A percentile compares a stretch with the other conserved stretches of the same genome.
phyloP scores from a whole-genome alignment of 2,797 vertebrate genomes.

The Sebastolobus alascanus region DNA sequence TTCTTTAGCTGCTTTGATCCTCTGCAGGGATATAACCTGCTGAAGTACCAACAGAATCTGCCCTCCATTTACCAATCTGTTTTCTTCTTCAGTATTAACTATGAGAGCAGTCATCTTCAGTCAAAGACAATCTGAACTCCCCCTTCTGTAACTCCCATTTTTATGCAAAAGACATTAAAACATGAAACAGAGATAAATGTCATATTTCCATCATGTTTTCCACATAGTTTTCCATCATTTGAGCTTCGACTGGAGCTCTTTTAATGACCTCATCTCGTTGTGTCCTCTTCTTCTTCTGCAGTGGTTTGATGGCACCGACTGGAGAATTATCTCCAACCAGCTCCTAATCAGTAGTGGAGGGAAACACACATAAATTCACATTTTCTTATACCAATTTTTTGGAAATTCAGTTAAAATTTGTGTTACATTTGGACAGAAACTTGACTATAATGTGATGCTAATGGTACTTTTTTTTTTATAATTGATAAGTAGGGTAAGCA shows the following conservation, averaged over 20 bases:
- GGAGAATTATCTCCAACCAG: not conserved
- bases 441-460: not conserved
- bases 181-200: too few species aligned
- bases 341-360: not conserved
- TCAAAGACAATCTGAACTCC: too few species aligned
- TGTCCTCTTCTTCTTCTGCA: not conserved
- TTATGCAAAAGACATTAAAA: too few species aligned
- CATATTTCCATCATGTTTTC: too few species aligned
- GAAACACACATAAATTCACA: not conserved
- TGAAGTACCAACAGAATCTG: too few species aligned
- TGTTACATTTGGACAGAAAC: not conserved
- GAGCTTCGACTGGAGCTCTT: not conserved
- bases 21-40: too few species aligned
- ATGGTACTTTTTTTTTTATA: not conserved
- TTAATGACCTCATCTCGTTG: not conserved
- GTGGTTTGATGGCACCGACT: not conserved
- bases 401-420: not conserved
- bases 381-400: not conserved
- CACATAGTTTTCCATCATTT: not conserved
- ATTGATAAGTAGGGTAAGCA: not conserved
- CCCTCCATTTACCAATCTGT: too few species aligned
- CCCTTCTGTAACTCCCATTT: too few species aligned
- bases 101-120: too few species aligned
- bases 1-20: too few species aligned
- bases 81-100: too few species aligned